phyloP scores from a whole-genome alignment of 2,888 invertebrate species.

The Drosophila kambysellisi region DNA sequence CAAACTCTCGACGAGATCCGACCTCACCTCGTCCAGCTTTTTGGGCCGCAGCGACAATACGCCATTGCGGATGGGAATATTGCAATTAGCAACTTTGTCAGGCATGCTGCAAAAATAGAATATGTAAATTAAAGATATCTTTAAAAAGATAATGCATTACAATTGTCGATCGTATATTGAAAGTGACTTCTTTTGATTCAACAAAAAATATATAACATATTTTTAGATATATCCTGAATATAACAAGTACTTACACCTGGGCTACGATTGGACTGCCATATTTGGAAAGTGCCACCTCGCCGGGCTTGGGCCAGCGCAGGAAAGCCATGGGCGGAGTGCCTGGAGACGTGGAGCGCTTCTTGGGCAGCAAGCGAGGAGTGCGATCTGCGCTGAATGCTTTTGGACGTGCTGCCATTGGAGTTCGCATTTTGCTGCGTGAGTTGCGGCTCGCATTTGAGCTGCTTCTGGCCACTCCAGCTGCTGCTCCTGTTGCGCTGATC shows the following conservation, averaged over 20 bases:
- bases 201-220: background rate
- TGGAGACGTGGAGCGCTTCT: slow-evolving; percentile 39
- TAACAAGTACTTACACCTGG: slow-evolving; percentile 77
- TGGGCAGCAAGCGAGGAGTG: slow-evolving; percentile 50
- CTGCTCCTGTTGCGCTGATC: slow-evolving; percentile 43
- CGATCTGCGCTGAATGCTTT: slow-evolving; percentile 84
- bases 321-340: slow-evolving; percentile 81
- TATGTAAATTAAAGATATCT: background rate
- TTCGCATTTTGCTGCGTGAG: slow-evolving; percentile 82
- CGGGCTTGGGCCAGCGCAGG: slow-evolving; percentile 84
- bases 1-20: slow-evolving; percentile 80
- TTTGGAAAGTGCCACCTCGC: slow-evolving; percentile 84
- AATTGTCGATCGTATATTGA: background rate
- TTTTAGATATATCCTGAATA: background rate
- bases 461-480: background rate
- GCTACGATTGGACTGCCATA: slow-evolving; percentile 84
- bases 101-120: slow-evolving; percentile 66
- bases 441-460: slow-evolving; percentile 39
- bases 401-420: slow-evolving; percentile 75
- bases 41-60: slow-evolving; percentile 84
- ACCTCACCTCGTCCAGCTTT: slow-evolving; percentile 75
- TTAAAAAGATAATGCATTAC: background rate
- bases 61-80: slow-evolving; percentile 84
- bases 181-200: background rate
- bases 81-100: slow-evolving; percentile 84